Evolutionary conservation across 2,888 invertebrate species (phyloP).

Genomic region (Scaptomyza caliginosa): DNA sequence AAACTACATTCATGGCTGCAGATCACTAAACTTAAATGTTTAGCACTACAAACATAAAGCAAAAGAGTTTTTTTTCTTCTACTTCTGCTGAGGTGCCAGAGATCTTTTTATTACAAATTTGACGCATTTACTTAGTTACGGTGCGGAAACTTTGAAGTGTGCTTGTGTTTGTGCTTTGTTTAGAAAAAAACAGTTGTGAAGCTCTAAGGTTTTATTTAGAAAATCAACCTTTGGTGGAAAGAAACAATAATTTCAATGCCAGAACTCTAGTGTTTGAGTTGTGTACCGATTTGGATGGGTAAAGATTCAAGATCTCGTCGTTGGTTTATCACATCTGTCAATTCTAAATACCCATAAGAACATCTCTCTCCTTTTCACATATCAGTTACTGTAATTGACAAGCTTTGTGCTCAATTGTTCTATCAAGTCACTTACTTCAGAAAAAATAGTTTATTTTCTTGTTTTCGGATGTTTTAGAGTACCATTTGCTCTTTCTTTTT

Average conservation of each 20-base stretch:
- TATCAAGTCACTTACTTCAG: not conserved
- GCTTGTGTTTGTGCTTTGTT: not conserved
- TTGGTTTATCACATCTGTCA: not conserved
- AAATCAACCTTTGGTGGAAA: not conserved
- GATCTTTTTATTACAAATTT: conserved; percentile 62
- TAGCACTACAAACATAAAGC: conserved; percentile 33
- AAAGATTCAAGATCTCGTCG: too few species aligned
- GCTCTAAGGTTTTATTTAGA: not conserved
- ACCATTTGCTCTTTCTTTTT: not conserved
- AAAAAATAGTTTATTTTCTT: not conserved
- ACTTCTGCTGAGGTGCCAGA: conserved; percentile 40
- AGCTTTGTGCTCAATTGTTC: conserved; percentile 6
- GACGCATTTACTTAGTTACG: conserved; percentile 46
- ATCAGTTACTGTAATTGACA: conserved; percentile 19
- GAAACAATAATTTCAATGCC: not conserved
- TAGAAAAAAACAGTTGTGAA: conserved; percentile 5
- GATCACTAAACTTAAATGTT: conserved; percentile 49
- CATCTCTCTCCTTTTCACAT: not conserved
- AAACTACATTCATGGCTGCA: conserved; percentile 11
- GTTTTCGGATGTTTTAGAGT: not conserved
- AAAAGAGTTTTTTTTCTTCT: conserved; percentile 20
- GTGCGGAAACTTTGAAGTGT: conserved; percentile 24
- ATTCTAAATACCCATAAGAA: not conserved
- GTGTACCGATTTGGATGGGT: too few species aligned
- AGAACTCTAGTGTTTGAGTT: not conserved